Conservation (phyloP, 1,140 invertebrate species). For the Oncopeltus fasciatus region DNA sequence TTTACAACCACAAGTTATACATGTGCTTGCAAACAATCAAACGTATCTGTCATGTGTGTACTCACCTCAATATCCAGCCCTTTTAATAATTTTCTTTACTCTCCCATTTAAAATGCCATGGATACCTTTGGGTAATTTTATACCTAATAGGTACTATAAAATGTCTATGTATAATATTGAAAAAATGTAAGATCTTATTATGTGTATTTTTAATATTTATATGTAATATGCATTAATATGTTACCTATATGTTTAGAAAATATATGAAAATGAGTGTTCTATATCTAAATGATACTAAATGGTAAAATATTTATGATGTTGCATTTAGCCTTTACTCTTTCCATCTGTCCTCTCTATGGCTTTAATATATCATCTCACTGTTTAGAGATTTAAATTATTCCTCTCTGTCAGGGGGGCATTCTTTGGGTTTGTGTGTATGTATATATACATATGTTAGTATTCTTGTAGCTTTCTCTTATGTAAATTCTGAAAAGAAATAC, state of each 20-base stretch:
- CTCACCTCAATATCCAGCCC: neutral
- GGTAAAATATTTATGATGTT: neutral
- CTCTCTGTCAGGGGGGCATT: no score
- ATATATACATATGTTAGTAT: neutral
- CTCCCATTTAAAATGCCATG: no score
- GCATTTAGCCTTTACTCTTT: slow-evolving; percentile 7
- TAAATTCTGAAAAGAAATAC: neutral
- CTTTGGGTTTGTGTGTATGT: no score
- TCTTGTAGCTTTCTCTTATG: neutral
- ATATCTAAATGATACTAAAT: neutral
- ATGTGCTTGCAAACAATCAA: slow-evolving; percentile 6
- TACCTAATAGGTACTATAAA: neutral
- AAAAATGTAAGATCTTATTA: slow-evolving; percentile 3
- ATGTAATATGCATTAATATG: neutral
- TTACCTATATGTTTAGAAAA: neutral
- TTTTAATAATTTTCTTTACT: neutral
- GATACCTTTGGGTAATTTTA: no score
- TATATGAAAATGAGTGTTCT: neutral
- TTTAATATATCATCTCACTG: neutral
- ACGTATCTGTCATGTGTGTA: slow-evolving; percentile 8
- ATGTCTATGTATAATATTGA: neutral
- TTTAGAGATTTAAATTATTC: no score
- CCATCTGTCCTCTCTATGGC: slow-evolving; percentile 1
- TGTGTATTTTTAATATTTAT: slow-evolving; percentile 5
- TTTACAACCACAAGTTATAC: neutral